These are phyloP conservation scores for Eurypyga helias DNA, from an alignment of 2,113 vertebrate genomes.

Conservation along the genomic window DNA sequence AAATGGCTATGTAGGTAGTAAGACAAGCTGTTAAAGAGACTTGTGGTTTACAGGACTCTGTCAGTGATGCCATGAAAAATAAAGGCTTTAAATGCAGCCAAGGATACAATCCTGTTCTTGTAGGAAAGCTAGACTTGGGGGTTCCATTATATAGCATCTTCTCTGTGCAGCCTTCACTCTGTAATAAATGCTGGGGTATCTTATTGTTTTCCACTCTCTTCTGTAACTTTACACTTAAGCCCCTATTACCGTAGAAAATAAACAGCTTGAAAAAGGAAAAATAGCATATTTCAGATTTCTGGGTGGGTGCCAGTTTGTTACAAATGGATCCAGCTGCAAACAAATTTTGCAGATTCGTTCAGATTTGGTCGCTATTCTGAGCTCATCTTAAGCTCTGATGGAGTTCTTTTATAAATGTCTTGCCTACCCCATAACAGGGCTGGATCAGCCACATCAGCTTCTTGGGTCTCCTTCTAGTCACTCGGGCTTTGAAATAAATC, in stretches of 20 bases:
- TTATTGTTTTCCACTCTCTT: neutral
- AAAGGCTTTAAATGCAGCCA: neutral
- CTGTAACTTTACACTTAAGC: neutral
- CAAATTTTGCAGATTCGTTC: neutral
- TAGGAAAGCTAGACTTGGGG: neutral
- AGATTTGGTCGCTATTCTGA: neutral
- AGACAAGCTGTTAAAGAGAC: conserved; percentile 29
- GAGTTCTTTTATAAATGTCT: neutral
- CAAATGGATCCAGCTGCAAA: fast-evolving
- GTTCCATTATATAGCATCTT: neutral
- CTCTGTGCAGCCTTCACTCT: neutral
- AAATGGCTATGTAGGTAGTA: neutral
- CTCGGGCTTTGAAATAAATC: neutral
- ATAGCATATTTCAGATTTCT: neutral
- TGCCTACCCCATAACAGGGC: neutral
- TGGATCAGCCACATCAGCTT: neutral
- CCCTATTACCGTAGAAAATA: neutral
- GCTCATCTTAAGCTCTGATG: neutral
- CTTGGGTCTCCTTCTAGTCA: neutral
- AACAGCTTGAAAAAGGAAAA: neutral
- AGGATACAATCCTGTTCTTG: neutral
- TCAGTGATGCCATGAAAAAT: neutral
- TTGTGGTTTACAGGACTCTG: neutral
- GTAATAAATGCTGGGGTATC: neutral
- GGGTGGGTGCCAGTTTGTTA: neutral